phyloP scores from a whole-genome alignment of 2,888 invertebrate genomes.

The Hypsopygia costalis region DNA sequence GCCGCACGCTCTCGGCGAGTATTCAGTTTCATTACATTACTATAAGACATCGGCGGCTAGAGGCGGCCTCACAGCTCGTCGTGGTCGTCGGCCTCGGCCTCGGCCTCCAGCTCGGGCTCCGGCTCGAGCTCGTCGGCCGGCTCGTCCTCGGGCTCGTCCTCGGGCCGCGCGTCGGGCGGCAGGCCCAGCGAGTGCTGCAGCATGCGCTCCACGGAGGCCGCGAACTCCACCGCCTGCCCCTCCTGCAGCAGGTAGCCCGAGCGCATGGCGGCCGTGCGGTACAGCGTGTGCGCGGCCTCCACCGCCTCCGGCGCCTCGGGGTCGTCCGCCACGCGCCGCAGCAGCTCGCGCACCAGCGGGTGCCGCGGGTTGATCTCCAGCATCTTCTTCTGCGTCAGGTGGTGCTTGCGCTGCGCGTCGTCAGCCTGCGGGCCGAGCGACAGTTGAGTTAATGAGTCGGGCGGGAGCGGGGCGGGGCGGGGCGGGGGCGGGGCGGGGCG shows the following conservation, averaged over 20 bases:
- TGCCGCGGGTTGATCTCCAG: conserved; percentile 98
- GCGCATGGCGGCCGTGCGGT: conserved; percentile 92
- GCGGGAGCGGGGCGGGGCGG: neutral
- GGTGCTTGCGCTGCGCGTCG: conserved; percentile 93
- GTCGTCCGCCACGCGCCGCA: conserved; percentile 89
- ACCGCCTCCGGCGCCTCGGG: conserved; percentile 88
- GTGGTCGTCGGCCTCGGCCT: conserved; percentile 32
- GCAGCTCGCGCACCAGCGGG: conserved; percentile 94
- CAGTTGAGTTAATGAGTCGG: no score
- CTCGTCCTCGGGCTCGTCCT: conserved; percentile 19
- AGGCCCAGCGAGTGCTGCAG: conserved; percentile 90
- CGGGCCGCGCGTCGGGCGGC: conserved; percentile 83
- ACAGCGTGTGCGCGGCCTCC: conserved; percentile 93
- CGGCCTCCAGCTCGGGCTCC: conserved; percentile 17
- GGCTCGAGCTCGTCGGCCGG: conserved; percentile 16
- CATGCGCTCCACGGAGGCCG: conserved; percentile 94
- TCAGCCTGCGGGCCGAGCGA: conserved; percentile 85
- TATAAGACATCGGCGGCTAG: no score
- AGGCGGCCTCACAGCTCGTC: conserved; percentile 45
- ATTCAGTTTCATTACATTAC: neutral
- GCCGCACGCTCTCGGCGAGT: no score
- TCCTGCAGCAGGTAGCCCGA: conserved; percentile 94
- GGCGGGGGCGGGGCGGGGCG: neutral
- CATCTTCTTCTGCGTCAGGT: conserved; percentile 96
- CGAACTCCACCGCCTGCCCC: conserved; percentile 86